phyloP scores from a whole-genome alignment of 2,888 invertebrate genomes.

The Neoaliturus tenellus region DNA sequence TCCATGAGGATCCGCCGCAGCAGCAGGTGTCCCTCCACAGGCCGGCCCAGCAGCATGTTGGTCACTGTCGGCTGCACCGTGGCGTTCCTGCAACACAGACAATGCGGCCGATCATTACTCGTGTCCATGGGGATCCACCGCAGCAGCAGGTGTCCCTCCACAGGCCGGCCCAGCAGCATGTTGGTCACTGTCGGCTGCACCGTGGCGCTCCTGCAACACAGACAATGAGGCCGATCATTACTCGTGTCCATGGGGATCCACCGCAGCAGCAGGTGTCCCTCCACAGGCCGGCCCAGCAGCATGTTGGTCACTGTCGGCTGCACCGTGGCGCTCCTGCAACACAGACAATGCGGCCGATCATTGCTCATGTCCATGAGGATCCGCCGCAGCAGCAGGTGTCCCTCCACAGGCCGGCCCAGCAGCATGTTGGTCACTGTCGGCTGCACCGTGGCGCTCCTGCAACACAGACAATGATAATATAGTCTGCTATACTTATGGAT shows the following conservation, averaged over 20 bases:
- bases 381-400: slow-evolving; percentile 83
- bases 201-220: slow-evolving; percentile 69
- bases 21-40: slow-evolving; percentile 84
- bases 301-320: slow-evolving; percentile 88
- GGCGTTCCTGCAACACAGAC: slow-evolving; percentile 61
- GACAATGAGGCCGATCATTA: too few relatives aligned
- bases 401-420: slow-evolving; percentile 82
- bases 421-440: slow-evolving; percentile 89
- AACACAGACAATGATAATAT: too few relatives aligned
- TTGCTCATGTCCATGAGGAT: slow-evolving; percentile 90
- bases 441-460: slow-evolving; percentile 72
- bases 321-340: slow-evolving; percentile 70
- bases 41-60: slow-evolving; percentile 84
- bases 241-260: slow-evolving; percentile 89
- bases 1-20: slow-evolving; percentile 86
- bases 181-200: slow-evolving; percentile 86
- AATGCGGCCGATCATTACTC: too few relatives aligned
- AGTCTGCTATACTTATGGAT: too few relatives aligned
- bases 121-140: slow-evolving; percentile 85
- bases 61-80: slow-evolving; percentile 85
- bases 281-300: slow-evolving; percentile 82
- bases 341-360: too few relatives aligned
- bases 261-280: slow-evolving; percentile 83
- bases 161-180: slow-evolving; percentile 82
- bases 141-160: slow-evolving; percentile 86